Base-by-base conservation (phyloP, 2,888 invertebrate species). In the Drosophila kambysellisi region DNA sequence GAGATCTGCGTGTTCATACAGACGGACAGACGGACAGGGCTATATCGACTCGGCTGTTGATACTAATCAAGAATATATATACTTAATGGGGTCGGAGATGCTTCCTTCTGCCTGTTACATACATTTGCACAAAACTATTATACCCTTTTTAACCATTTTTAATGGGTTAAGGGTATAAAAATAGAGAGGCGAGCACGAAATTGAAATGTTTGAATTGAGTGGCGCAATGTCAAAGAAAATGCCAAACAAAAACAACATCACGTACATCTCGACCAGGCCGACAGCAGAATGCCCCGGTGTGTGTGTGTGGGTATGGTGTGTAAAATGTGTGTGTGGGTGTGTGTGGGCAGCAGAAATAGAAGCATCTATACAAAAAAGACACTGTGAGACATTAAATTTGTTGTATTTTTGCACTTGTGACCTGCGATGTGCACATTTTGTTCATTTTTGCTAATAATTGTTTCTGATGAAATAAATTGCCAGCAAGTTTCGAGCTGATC, bases 191-290 rank as follows among this genome's bases (percentile, higher is more conserved):
- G 48, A 37, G 20, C 53, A 46, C 58, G 15, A 54, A 65, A 52
- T 46, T 52, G 75, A 61, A 76, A 70, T 66, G 73, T 77, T 77
- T 77, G 50, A 52, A 54, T 46, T 12, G 41, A 43, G 12, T 32
- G 17, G 12, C 30, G 35, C 25, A 54, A 43, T 17, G 43, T 29
- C 20, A 41, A 35, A 57, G 43, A 17, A 50, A 41, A 59, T 12
- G 8, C 64, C 25, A 20, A 33, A 41, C 29, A 46, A 57, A 25
- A 25, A 25, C 8, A 62, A 25, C 2, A 25, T 6, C 56, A 46
- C 20, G 15, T 15, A 15, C 20, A 15, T 20, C 46, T 20, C 15
- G 4, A 15, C 4, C 20, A 25, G 20, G 17, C 5, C 9, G 29
- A 12, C 17, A 11, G 4, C 46, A 8, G 8, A 46, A 7, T 46